phyloP scores from a whole-genome alignment of 1,140 invertebrate genomes.

The Aphis craccivora region DNA sequence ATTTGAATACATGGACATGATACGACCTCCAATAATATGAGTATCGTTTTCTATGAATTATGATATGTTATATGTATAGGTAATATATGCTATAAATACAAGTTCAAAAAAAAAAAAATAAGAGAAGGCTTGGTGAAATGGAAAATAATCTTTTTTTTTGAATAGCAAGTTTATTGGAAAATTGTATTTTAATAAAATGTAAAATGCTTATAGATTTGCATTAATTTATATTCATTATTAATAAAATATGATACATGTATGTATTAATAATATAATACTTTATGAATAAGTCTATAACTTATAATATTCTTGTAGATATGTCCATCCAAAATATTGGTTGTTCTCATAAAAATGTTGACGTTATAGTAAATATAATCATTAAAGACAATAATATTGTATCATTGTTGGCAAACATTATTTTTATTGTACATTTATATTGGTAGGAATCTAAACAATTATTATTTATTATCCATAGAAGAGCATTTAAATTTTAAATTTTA shows the following conservation, averaged over 20 bases:
- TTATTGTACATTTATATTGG: too few relatives aligned
- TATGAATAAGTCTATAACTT: too few relatives aligned
- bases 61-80: background rate
- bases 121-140: background rate
- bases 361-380: too few relatives aligned
- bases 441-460: too few relatives aligned
- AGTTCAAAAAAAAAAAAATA: background rate
- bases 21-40: background rate
- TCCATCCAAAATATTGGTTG: too few relatives aligned
- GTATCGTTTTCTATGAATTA: background rate
- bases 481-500: background rate
- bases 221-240: background rate
- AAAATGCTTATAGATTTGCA: background rate
- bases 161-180: background rate
- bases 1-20: conserved; percentile 12
- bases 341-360: too few relatives aligned
- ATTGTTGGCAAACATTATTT: too few relatives aligned
- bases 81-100: background rate
- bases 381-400: too few relatives aligned
- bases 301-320: too few relatives aligned
- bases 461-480: too few relatives aligned
- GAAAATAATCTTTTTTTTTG: background rate
- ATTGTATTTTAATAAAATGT: background rate
- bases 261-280: too few relatives aligned
- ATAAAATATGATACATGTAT: too few relatives aligned